Percentiles rank a stretch among this genome's conserved stretches.
These are phyloP conservation scores for Triplophysa siluroides DNA, from an alignment of 2,113 vertebrate genomes.

Conservation along the genomic window DNA sequence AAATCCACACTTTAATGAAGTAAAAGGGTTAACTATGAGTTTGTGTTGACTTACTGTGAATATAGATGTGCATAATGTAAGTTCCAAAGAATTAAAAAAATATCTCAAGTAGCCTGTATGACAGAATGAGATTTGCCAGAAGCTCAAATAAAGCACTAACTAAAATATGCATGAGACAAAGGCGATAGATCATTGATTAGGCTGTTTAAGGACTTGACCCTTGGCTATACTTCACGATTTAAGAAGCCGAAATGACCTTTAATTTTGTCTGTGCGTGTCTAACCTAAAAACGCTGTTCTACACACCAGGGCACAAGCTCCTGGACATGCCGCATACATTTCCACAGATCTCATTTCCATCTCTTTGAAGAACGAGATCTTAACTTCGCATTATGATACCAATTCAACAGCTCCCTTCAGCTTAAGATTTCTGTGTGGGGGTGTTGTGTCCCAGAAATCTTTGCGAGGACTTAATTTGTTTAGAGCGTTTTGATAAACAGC, in stretches of 20 bases:
- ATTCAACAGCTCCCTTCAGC: background rate
- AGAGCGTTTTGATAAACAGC: slow-evolving; percentile 26
- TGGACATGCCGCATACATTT: background rate
- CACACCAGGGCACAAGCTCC: background rate
- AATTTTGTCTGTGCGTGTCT: background rate
- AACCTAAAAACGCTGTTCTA: background rate
- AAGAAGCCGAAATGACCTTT: background rate
- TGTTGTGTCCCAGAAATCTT: slow-evolving; percentile 3
- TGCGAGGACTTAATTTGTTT: background rate
- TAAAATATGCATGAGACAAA: slow-evolving; percentile 29
- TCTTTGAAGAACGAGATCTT: background rate
- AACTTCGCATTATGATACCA: background rate
- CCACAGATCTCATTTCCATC: background rate
- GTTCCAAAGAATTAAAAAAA: background rate
- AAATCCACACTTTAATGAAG: background rate
- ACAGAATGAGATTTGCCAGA: slow-evolving; percentile 5
- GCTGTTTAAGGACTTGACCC: background rate
- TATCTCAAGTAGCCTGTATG: background rate
- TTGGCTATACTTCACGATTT: too few species aligned
- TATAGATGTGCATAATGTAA: background rate
- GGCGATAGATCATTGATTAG: slow-evolving; percentile 7
- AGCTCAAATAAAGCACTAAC: background rate
- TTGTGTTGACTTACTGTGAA: background rate
- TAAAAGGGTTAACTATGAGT: background rate
- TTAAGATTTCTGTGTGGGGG: slow-evolving; percentile 24